A percentile compares a stretch with the other conserved stretches of the same genome.
Conservation (phyloP, 2,888 invertebrate genomes). For the Phragmatobia fuliginosa region DNA sequence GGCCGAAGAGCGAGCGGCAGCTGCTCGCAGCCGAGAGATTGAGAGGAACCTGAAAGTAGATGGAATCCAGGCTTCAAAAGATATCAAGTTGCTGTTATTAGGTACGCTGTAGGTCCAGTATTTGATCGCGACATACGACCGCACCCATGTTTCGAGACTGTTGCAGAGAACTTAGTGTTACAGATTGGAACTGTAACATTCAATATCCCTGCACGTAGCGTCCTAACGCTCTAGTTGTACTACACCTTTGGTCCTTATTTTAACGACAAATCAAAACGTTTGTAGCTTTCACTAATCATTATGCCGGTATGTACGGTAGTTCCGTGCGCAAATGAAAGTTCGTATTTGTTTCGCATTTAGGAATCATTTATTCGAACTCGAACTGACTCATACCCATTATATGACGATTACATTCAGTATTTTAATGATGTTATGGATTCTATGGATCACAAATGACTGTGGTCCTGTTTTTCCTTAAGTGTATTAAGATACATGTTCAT, state of each 20-base stretch:
- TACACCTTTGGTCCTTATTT: conserved; percentile 33
- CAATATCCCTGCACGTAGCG: conserved; percentile 32
- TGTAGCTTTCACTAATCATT: conserved; percentile 78
- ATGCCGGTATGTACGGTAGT: conserved; percentile 71
- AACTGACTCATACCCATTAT: conserved; percentile 35
- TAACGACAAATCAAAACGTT: conserved; percentile 27
- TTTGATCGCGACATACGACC: conserved; percentile 60
- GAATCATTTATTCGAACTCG: conserved; percentile 52
- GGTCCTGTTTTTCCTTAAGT: conserved; percentile 3
- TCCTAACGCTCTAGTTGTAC: conserved; percentile 27
- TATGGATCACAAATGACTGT: neutral
- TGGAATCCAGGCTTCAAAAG: conserved; percentile 99
- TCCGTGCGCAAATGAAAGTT: conserved; percentile 78
- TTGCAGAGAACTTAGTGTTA: conserved; percentile 44
- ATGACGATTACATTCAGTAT: conserved; percentile 41
- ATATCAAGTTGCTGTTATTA: conserved; percentile 98
- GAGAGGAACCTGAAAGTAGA: conserved; percentile 99
- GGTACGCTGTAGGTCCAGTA: conserved; percentile 88
- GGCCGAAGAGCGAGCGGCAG: conserved; percentile 99
- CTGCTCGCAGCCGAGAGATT: conserved; percentile 98
- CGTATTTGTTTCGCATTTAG: conserved; percentile 61
- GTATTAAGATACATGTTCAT: neutral
- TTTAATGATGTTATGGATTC: conserved; percentile 30
- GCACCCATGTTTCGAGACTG: conserved; percentile 73
- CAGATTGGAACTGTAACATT: conserved; percentile 33